A percentile compares a stretch with the other conserved stretches of the same genome.
These are phyloP conservation scores for Cherax quadricarinatus DNA, from an alignment of 1,140 invertebrate species.

Conservation along the genomic window DNA sequence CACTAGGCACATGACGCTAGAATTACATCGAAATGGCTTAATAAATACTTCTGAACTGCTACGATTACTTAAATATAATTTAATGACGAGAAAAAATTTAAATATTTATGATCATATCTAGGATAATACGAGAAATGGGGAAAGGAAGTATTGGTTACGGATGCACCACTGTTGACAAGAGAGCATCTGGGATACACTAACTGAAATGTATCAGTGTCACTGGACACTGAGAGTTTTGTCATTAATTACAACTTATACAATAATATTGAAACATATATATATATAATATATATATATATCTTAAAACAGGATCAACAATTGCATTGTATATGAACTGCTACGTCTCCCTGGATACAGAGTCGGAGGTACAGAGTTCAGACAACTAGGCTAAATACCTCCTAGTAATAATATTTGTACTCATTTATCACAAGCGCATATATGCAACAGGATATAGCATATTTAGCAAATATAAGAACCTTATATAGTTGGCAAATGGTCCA, in stretches of 20 bases:
- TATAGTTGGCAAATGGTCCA: not conserved
- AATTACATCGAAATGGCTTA: no score
- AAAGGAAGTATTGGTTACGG: not conserved
- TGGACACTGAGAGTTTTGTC: not conserved
- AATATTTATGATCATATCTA: not conserved
- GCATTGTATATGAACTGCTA: not conserved
- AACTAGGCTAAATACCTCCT: not conserved
- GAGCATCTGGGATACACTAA: not conserved
- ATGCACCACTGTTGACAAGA: not conserved
- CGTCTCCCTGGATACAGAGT: not conserved
- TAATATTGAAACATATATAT: not conserved
- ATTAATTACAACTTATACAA: not conserved
- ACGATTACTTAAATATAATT: no score
- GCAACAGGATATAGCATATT: not conserved
- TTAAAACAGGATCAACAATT: not conserved
- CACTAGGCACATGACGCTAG: not conserved
- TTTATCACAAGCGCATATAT: conserved; percentile 61
- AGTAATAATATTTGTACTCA: conserved; percentile 61
- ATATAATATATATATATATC: not conserved
- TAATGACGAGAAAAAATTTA: no score
- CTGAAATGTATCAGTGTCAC: not conserved
- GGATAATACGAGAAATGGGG: not conserved
- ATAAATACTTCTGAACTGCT: no score
- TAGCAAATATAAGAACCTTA: not conserved
- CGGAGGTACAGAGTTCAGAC: not conserved